Conservation (phyloP, 2,888 invertebrate species). For the Leptura quadrifasciata region DNA sequence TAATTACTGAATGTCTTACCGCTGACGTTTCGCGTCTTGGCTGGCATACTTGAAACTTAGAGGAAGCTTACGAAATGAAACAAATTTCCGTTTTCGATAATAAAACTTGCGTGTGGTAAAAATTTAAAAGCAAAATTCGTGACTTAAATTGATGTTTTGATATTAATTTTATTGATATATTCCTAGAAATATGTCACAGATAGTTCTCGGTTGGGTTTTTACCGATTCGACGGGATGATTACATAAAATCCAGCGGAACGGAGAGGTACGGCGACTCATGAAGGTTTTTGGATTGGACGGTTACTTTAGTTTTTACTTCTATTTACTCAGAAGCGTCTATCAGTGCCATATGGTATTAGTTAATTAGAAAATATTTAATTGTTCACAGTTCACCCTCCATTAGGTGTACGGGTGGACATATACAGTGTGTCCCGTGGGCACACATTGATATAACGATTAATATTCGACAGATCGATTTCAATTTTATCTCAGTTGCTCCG, state of each 20-base stretch:
- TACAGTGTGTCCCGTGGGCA: no score
- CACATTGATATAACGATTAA: no score
- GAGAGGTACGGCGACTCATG: conserved; percentile 15
- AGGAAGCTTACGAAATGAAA: conserved; percentile 23
- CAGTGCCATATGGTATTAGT: no score
- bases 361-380: no score
- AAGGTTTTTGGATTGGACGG: no score
- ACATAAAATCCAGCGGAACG: not conserved
- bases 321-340: no score
- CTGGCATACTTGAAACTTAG: conserved; percentile 37
- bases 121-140: conserved; percentile 50
- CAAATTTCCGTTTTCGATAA: conserved; percentile 26
- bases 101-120: conserved; percentile 51
- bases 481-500: no score
- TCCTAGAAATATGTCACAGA: conserved; percentile 43
- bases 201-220: not conserved
- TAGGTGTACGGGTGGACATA: no score
- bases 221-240: not conserved
- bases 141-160: conserved; percentile 41
- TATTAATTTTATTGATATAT: conserved; percentile 56
- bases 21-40: not conserved
- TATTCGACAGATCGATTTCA: no score
- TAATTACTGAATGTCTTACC: conserved; percentile 23
- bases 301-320: no score
- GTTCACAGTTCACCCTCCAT: no score